A percentile compares a stretch with the other conserved stretches of the same genome.
Conservation (phyloP, 2,113 vertebrate genomes). For the Lethenteron reissneri region DNA sequence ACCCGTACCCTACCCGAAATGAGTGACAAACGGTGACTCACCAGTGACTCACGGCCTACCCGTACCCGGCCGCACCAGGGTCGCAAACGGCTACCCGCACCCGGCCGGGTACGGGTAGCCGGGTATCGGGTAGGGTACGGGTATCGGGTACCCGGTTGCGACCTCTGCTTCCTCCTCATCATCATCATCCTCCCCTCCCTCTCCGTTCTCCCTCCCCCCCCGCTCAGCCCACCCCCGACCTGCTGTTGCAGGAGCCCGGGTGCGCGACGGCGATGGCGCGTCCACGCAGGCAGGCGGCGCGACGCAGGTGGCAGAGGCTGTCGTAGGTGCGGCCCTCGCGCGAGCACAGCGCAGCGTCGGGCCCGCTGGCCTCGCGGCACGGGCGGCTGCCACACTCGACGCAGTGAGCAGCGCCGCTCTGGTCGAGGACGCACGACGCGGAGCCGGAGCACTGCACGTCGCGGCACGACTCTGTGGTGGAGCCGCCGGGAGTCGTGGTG, state of each 20-base stretch:
- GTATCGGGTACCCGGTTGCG: no score
- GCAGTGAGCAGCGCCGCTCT: slow-evolving; percentile 89
- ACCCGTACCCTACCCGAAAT: no score
- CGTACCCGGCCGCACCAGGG: no score
- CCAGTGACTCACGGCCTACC: no score
- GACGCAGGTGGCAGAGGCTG: slow-evolving; percentile 89
- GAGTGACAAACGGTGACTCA: no score
- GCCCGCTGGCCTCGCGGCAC: slow-evolving; percentile 69
- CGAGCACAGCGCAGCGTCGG: slow-evolving; percentile 77
- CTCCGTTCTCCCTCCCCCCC: no score
- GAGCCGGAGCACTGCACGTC: slow-evolving; percentile 80
- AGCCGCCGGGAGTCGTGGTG: no score
- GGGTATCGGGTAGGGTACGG: no score
- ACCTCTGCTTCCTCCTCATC: no score
- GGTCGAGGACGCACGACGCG: slow-evolving; percentile 84
- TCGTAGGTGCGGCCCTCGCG: slow-evolving; percentile 90
- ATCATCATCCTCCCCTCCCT: no score
- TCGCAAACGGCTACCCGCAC: no score
- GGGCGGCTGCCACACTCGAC: slow-evolving; percentile 72
- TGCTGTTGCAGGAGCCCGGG: slow-evolving; percentile 98
- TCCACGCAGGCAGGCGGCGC: slow-evolving; percentile 70
- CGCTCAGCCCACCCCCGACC: slow-evolving; percentile 22
- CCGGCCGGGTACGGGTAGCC: no score
- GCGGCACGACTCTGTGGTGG: slow-evolving; percentile 57
- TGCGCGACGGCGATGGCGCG: slow-evolving; percentile 86